Evolutionary conservation across 1,140 invertebrate genomes (phyloP), one percentile per base, ranked within the genome.

Genomic region (Aphis gossypii): DNA sequence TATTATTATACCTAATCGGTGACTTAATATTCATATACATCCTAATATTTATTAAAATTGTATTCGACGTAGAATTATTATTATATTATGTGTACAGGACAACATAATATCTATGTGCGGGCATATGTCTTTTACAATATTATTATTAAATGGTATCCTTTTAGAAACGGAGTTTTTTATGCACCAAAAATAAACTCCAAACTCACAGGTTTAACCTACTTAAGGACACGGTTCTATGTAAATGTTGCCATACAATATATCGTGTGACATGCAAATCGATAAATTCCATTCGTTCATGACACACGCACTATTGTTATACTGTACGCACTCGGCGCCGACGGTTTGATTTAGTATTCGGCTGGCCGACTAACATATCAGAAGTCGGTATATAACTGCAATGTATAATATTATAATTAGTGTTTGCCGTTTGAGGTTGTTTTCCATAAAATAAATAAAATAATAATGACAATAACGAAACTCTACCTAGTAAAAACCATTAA

Each of bases 181-280:
- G 30, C 46, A 9, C 51, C 46, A 25, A 89, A 89, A 89, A 41
- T 56, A 54, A 89, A 56, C 48, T n/a, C 35, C 25, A 90, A 90
- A 90, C n/a, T 30, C 14, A 90, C 89, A 44, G 44, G 25, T 44
- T 93, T 93, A 93, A 93, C 92, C 92, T 93, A 93, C 54, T 90
- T 90, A 90, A 60, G 11, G 18, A 44, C 25, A n/a, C 88, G 51
- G 35, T 14, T 35, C 87, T 88, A 54, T 14, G 76, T 56, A 25
- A 54, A 93, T 30, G 82, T 86, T 51, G 8, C 9, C 48, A 2
- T 44, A 48, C 41, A 46, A 44, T 30, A 38, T 54, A 48, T 46
- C 60, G 68, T 86, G 46, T 51, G 92, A 93, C 92, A 86, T 56
- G 76, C 92, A 21, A 93, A 93, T 93, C 92, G 92, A 93, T 93